Conservation (phyloP, 2,797 vertebrate species). For the Geotrypetes seraphini region DNA sequence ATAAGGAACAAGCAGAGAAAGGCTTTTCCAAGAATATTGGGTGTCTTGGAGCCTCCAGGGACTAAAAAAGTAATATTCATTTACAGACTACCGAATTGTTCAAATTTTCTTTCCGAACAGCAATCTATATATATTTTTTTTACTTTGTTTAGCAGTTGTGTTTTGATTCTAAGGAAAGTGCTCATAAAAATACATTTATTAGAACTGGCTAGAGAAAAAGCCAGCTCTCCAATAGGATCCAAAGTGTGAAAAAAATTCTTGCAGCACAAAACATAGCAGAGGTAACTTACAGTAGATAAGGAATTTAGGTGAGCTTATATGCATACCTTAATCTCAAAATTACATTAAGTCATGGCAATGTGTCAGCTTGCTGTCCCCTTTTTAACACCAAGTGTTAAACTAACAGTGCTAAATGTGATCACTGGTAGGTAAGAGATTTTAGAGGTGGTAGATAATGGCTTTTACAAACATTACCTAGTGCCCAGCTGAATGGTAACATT, state of each 20-base stretch:
- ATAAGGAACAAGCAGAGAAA: no score
- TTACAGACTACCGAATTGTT: no score
- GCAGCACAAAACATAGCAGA: background rate
- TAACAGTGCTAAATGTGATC: slow-evolving; percentile 15
- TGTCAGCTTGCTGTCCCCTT: slow-evolving; percentile 5
- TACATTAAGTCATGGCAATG: background rate
- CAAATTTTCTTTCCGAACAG: no score
- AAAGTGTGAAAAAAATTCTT: background rate
- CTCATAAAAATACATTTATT: no score
- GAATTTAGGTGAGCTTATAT: slow-evolving; percentile 2
- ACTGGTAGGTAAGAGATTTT: slow-evolving; percentile 11
- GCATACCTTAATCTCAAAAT: slow-evolving; percentile 8
- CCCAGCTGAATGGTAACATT: slow-evolving; percentile 27
- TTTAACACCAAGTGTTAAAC: background rate
- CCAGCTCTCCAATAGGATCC: background rate
- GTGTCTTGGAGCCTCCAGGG: no score
- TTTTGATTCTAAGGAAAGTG: no score
- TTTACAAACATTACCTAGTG: background rate
- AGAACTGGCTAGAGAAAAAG: background rate
- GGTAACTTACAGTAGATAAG: background rate
- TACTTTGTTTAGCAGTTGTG: no score
- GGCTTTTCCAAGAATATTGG: no score
- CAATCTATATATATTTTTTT: no score
- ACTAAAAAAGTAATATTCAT: no score
- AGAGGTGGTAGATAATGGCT: slow-evolving; percentile 4